Evolutionary conservation across 2,888 invertebrate genomes (phyloP), one percentile per base, ranked within the genome.

Genomic region (Hipparchia sbordonii): DNA sequence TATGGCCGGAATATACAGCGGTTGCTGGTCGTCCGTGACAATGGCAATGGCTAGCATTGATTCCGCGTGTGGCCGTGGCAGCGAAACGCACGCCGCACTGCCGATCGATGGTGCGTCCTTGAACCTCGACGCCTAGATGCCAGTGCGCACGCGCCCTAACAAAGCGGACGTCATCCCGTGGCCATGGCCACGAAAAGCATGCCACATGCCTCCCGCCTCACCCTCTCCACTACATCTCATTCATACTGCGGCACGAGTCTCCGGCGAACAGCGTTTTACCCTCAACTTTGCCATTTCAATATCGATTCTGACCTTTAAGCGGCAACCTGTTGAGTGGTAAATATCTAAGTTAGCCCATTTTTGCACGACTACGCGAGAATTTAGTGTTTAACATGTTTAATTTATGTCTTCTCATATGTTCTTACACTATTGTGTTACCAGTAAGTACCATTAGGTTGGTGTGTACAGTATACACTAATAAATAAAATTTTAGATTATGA

Each of bases 61-160:
- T 85, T 84, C 13, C 83, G 85, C 87, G 88, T 86, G 88, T 88
- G 88, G 79, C 86, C 87, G 78, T 89, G 87, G 89, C 87, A 85
- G 84, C 81, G 81, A 82, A 39, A 78, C 84, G 80, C 48, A 48
- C 52, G 5, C 52, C 52, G 80, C 80, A 76, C 87, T 89, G 83
- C 48, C 85, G 86, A 91, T 93, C 92, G 90, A 93, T 92, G 83
- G 67, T 48, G 72, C 85, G 89, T 88, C 93, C 93, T 92, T 93
- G 93, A 93, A 91, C 92, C 86, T 81, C 83, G 77, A 76, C 79
- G 77, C 74, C 73, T 5, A 5, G 39, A 2, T 5, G 39, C 39
- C 70, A 76, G 76, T 85, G 77, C 84, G 87, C 91, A 91, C 88
- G 89, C 84, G 91, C 87, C 85, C 81, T 78, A 79, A 77, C 84